These are phyloP conservation scores for Prionace glauca DNA, from an alignment of 2,797 vertebrate genomes.

Conservation along the genomic window DNA sequence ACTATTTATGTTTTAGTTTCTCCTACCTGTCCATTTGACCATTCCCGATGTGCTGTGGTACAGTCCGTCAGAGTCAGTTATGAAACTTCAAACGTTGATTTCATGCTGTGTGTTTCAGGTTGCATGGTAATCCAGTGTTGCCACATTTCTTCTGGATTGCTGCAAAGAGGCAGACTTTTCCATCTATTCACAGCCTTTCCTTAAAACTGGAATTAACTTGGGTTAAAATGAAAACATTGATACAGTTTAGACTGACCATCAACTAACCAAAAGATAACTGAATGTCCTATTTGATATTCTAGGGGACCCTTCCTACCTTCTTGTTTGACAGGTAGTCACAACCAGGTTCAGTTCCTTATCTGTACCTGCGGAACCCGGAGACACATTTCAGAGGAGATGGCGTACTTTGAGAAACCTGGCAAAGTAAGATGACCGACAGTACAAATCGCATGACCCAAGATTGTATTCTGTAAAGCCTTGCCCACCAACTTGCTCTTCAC, in stretches of 20 bases:
- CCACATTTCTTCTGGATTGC: not conserved
- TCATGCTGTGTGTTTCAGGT: not conserved
- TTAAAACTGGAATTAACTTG: not conserved
- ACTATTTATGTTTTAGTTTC: not conserved
- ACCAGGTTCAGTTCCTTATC: not conserved
- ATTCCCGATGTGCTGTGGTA: not conserved
- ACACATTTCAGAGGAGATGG: not conserved
- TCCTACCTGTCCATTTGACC: not conserved
- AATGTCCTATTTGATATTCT: not conserved
- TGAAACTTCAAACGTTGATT: not conserved
- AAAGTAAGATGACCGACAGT: not conserved
- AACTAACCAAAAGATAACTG: too few relatives aligned
- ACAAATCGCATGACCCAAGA: not conserved
- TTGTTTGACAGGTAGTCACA: not conserved
- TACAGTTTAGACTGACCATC: not conserved
- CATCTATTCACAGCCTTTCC: not conserved
- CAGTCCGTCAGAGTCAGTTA: not conserved
- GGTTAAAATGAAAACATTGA: not conserved
- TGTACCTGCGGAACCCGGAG: not conserved
- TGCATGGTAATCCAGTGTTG: not conserved
- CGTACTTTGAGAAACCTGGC: not conserved
- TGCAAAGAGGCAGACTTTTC: not conserved
- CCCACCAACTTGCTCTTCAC: not conserved
- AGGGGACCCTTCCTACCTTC: not conserved
- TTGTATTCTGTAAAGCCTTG: not conserved